Conservation (phyloP, 2,888 invertebrate genomes). For the Sthenelais limicola region DNA sequence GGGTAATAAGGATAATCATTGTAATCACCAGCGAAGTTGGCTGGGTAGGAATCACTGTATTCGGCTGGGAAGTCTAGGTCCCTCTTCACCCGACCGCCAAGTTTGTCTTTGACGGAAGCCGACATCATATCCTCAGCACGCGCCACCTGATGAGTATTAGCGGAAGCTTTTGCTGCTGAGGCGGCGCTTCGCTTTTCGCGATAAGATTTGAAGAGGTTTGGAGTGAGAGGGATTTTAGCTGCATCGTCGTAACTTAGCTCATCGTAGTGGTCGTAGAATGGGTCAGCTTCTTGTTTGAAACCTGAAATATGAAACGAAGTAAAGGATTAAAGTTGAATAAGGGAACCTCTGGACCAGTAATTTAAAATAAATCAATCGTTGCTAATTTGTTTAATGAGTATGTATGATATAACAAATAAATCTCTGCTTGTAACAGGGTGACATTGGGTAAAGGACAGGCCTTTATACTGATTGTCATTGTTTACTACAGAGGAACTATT, state of each 20-base stretch:
- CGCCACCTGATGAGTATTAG: background rate
- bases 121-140: conserved; percentile 41
- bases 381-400: too few relatives aligned
- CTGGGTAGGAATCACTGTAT: too few relatives aligned
- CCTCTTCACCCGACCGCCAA: conserved; percentile 21
- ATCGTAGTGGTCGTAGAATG: background rate
- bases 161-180: background rate
- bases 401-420: too few relatives aligned
- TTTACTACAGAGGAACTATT: background rate
- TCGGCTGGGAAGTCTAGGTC: conserved; percentile 17
- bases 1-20: background rate
- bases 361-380: too few relatives aligned
- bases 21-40: too few relatives aligned
- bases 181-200: conserved; percentile 24
- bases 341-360: too few relatives aligned
- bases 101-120: background rate
- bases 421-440: too few relatives aligned
- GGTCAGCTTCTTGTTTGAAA: too few relatives aligned
- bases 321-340: too few relatives aligned
- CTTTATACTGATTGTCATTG: background rate
- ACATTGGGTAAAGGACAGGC: too few relatives aligned
- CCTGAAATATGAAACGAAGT: too few relatives aligned
- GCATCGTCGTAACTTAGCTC: background rate
- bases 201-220: conserved; percentile 1
- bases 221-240: background rate